phyloP scores from a whole-genome alignment of 2,113 vertebrate genomes.

The Heptranchias perlo region DNA sequence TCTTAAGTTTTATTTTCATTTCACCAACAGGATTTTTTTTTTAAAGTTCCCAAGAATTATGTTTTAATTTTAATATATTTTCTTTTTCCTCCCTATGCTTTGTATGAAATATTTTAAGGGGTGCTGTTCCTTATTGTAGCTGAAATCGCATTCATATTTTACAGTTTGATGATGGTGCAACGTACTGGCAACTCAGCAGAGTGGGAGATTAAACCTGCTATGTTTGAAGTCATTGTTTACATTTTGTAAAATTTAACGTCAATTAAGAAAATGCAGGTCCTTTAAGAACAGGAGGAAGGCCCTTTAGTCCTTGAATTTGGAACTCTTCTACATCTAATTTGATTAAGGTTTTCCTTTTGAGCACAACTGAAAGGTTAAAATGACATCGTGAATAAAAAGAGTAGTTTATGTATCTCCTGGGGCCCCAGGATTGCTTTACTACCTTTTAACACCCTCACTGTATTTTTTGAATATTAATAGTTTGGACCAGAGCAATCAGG shows the following conservation, averaged over 20 bases:
- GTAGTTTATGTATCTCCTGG: neutral
- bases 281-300: neutral
- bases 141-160: neutral
- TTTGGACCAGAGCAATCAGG: neutral
- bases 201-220: neutral
- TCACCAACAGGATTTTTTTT: neutral
- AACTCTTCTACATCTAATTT: neutral
- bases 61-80: neutral
- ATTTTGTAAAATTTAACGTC: neutral
- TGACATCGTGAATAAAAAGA: neutral
- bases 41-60: too few species aligned
- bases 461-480: neutral
- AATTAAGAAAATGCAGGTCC: neutral
- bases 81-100: neutral
- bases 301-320: neutral
- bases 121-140: neutral
- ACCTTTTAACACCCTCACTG: neutral
- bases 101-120: neutral
- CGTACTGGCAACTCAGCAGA: neutral
- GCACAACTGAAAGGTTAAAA: neutral
- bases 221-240: neutral
- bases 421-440: neutral
- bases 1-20: neutral
- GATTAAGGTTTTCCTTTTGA: neutral
- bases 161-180: neutral